These are phyloP conservation scores for Gobio gobio DNA, from an alignment of 2,113 vertebrate species.

Conservation along the genomic window DNA sequence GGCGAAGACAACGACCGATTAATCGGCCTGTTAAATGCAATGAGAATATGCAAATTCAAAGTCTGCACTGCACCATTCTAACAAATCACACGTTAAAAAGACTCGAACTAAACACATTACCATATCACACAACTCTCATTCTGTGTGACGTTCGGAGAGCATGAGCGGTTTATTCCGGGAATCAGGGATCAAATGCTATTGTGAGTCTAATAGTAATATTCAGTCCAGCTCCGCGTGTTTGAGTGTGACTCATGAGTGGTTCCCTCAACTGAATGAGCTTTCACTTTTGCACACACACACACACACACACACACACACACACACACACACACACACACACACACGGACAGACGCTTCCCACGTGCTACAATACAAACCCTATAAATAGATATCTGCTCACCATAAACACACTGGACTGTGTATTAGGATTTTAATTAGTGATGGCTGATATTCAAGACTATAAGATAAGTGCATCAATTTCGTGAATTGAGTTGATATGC, in stretches of 20 bases:
- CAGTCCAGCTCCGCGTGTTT: neutral
- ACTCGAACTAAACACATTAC: neutral
- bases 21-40: neutral
- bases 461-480: neutral
- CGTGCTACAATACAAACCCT: slow-evolving; percentile 31
- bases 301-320: slow-evolving; percentile 31
- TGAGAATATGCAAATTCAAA: neutral
- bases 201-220: slow-evolving; percentile 27
- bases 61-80: neutral
- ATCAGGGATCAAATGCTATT: neutral
- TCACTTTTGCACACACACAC: neutral
- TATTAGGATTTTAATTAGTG: neutral
- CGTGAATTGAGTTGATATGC: neutral
- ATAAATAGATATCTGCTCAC: slow-evolving; percentile 21
- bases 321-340: slow-evolving; percentile 8
- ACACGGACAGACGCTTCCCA: slow-evolving; percentile 36
- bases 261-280: neutral
- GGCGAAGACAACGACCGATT: neutral
- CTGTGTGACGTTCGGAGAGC: neutral
- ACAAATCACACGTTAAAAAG: neutral
- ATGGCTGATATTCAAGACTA: neutral
- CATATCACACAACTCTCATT: neutral
- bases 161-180: neutral
- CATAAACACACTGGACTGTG: neutral
- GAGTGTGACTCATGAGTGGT: slow-evolving; percentile 25